These are phyloP conservation scores for Datnioides undecimradiatus DNA, from an alignment of 2,113 vertebrate genomes.

Conservation along the genomic window DNA sequence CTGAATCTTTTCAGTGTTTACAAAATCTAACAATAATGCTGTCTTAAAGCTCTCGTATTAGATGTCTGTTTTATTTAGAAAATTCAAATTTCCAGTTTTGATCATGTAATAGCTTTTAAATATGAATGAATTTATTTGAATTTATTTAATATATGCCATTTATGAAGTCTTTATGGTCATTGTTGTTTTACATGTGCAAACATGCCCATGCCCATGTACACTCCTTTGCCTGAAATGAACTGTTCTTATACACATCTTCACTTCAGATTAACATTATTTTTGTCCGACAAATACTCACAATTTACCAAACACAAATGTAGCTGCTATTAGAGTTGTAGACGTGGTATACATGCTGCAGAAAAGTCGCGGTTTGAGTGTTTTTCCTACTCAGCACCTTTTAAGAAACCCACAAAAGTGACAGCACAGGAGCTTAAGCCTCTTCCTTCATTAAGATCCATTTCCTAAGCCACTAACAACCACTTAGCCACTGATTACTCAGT, in stretches of 20 bases:
- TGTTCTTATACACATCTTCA: background rate
- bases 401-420: slow-evolving; percentile 47
- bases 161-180: background rate
- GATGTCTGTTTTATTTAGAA: background rate
- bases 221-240: background rate
- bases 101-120: background rate
- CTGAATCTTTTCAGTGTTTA: background rate
- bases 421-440: slow-evolving; percentile 57
- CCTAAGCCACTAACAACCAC: slow-evolving; percentile 73
- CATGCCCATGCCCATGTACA: background rate
- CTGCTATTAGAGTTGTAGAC: background rate
- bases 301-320: background rate
- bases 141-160: background rate
- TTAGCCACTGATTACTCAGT: slow-evolving; percentile 29
- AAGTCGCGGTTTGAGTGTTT: slow-evolving; percentile 37
- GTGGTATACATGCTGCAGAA: background rate
- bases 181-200: background rate
- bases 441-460: slow-evolving; percentile 71
- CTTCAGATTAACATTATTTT: background rate
- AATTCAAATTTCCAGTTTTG: background rate
- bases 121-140: background rate
- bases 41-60: background rate
- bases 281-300: background rate
- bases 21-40: background rate
- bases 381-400: slow-evolving; percentile 35